A percentile compares a stretch with the other conserved stretches of the same genome.
Evolutionary conservation across 2,797 vertebrate genomes (phyloP).

Genomic region (Lophotriccus pileatus): DNA sequence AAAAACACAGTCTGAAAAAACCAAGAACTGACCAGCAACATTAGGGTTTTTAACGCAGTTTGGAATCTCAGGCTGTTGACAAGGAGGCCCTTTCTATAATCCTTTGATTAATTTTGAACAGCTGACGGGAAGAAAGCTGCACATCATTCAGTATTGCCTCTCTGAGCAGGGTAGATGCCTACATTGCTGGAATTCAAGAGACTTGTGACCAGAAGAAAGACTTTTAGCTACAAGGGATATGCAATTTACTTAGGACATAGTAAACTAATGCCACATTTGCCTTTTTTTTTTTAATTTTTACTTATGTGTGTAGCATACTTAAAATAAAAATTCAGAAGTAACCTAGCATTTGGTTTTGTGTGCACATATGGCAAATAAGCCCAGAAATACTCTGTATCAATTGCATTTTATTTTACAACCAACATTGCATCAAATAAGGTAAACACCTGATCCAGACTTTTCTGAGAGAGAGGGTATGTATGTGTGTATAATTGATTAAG

Average conservation of each 20-base stretch:
- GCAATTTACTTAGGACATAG: not conserved
- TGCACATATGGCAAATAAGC: not conserved
- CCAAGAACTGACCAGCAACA: not conserved
- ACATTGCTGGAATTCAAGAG: not conserved
- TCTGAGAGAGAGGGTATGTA: not conserved
- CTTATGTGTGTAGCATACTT: not conserved
- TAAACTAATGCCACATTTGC: not conserved
- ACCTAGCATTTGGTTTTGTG: not conserved
- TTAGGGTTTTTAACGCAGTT: not conserved
- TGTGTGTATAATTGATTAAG: not conserved
- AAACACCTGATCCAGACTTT: not conserved
- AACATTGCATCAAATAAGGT: not conserved
- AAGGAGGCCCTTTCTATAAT: not conserved
- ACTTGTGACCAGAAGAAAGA: not conserved
- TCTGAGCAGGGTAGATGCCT: not conserved
- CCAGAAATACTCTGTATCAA: not conserved
- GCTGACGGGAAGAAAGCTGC: not conserved
- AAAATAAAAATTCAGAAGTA: slow-evolving; percentile 18
- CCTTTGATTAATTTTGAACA: not conserved
- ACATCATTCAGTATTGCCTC: not conserved
- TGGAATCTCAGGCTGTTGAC: not conserved
- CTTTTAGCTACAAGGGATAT: not conserved
- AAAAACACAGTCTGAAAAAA: not conserved
- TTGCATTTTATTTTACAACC: slow-evolving; percentile 8
- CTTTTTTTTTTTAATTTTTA: not conserved